Evolutionary conservation across 1,140 invertebrate genomes (phyloP).

Genomic region (Bursaphelenchus mucronatus): DNA sequence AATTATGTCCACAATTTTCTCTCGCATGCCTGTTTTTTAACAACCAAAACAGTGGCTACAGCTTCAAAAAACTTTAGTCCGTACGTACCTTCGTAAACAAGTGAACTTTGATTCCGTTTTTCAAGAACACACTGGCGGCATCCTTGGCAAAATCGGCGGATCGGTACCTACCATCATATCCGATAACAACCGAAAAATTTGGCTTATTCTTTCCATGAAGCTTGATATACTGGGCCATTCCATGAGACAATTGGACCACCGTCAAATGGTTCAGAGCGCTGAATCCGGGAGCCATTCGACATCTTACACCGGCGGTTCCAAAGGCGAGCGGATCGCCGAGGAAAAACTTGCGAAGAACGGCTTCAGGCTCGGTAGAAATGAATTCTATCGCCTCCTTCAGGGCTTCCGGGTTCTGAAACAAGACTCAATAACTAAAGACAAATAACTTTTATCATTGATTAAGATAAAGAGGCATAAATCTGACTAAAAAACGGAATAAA

Average conservation of each 20-base stretch:
- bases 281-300: slow-evolving; percentile 84
- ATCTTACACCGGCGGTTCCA: slow-evolving; percentile 77
- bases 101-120: slow-evolving; percentile 74
- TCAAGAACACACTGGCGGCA: slow-evolving; percentile 77
- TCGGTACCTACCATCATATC: slow-evolving; percentile 90
- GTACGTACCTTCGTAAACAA: slow-evolving; percentile 75
- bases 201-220: slow-evolving; percentile 61
- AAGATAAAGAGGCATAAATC: slow-evolving; percentile 13
- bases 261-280: slow-evolving; percentile 93
- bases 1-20: too few relatives aligned
- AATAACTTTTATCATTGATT: background rate
- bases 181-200: slow-evolving; percentile 76
- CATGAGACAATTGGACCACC: slow-evolving; percentile 90
- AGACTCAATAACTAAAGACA: slow-evolving; percentile 25
- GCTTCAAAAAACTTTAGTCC: slow-evolving; percentile 72
- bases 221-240: slow-evolving; percentile 74
- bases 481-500: slow-evolving; percentile 10
- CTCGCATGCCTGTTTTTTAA: background rate
- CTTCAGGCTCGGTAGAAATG: slow-evolving; percentile 63
- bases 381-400: slow-evolving; percentile 66
- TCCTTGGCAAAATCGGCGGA: slow-evolving; percentile 88
- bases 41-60: background rate
- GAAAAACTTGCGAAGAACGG: slow-evolving; percentile 63
- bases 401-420: slow-evolving; percentile 64
- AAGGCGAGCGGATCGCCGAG: slow-evolving; percentile 68